phyloP scores from a whole-genome alignment of 2,113 vertebrate species.

The Nansenia antarctica region DNA sequence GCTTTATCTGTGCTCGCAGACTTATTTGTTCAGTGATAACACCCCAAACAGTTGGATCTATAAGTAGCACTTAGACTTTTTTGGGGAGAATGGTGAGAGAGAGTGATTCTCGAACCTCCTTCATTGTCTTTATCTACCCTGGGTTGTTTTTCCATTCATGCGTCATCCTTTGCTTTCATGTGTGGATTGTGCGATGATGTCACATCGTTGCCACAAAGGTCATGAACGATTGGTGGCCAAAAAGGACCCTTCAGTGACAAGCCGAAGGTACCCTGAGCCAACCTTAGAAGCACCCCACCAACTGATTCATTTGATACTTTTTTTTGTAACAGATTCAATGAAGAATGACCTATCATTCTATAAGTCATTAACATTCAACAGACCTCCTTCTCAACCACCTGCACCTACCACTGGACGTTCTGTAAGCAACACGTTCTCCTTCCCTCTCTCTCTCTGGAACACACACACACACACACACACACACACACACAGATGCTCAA shows the following conservation, averaged over 20 bases:
- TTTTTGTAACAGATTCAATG: no score
- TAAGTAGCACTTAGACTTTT: constrained; percentile 46
- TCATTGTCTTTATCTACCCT: not conserved
- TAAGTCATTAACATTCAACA: not conserved
- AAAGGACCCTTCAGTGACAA: not conserved
- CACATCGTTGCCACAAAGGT: not conserved
- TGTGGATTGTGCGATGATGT: not conserved
- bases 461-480: constrained; percentile 1
- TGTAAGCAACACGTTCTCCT: not conserved
- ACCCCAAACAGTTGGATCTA: constrained; percentile 37
- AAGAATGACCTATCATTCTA: not conserved
- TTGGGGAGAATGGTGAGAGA: not conserved
- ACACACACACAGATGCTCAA: not conserved
- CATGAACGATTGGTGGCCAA: not conserved
- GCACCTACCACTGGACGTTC: not conserved
- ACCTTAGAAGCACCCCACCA: no score
- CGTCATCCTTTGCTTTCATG: not conserved
- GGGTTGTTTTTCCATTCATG: not conserved
- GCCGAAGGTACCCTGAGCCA: not conserved
- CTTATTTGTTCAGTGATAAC: constrained; percentile 79
- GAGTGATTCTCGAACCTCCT: not conserved
- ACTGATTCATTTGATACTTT: no score
- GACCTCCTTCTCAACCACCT: not conserved
- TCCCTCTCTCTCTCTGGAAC: constrained; percentile 1
- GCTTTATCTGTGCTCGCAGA: constrained; percentile 68